Percentiles rank a stretch among this genome's conserved stretches.
Evolutionary conservation across 2,888 invertebrate species (phyloP).

Genomic region (Eueremaeus valkanovi): DNA sequence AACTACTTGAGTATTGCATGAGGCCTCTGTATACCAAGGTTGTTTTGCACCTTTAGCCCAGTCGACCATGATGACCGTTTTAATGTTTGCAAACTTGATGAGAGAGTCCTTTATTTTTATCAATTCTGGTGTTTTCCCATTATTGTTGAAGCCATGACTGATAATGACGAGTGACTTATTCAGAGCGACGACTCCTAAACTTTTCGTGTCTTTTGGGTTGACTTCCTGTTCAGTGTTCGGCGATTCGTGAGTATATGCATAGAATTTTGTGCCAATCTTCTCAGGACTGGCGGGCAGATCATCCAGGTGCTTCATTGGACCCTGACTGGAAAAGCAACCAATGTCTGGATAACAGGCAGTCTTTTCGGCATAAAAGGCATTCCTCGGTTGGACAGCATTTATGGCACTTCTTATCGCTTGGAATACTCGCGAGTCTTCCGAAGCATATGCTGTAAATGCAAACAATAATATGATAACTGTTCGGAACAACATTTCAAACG

Average conservation of each 20-base stretch:
- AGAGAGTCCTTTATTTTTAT: conserved; percentile 19
- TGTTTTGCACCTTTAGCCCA: conserved; percentile 33
- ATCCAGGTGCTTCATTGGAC: conserved; percentile 6
- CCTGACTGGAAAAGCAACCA: neutral
- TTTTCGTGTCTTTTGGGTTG: neutral
- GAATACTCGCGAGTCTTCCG: neutral
- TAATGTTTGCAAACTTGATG: neutral
- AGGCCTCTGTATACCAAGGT: conserved; percentile 31
- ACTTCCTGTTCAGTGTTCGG: neutral
- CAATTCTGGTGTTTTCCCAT: neutral
- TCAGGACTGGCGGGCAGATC: neutral
- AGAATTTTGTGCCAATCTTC: neutral
- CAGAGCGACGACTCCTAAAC: neutral
- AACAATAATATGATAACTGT: neutral
- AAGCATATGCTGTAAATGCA: neutral
- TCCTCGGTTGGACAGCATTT: neutral
- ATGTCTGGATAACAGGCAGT: conserved; percentile 25
- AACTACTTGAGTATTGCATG: conserved; percentile 37
- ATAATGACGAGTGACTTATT: conserved; percentile 25
- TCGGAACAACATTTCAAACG: neutral
- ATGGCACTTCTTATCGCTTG: neutral
- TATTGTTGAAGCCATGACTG: conserved; percentile 23
- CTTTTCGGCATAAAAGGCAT: neutral
- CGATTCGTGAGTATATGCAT: neutral
- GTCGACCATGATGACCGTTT: conserved; percentile 37